Evolutionary conservation across 2,113 vertebrate species (phyloP), one percentile per base, ranked within the genome.

Genomic region (Natator depressus): DNA sequence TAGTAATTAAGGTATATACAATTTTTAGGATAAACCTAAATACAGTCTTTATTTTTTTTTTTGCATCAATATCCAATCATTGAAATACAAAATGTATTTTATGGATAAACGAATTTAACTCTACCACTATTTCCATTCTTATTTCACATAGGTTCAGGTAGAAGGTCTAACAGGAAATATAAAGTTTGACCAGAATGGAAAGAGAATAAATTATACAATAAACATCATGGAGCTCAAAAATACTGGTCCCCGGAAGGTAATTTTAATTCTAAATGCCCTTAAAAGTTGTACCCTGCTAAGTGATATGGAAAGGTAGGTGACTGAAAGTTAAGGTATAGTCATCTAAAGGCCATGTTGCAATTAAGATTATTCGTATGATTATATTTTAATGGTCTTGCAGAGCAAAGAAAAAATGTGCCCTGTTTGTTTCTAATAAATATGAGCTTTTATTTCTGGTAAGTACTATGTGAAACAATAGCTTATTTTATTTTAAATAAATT

Each of bases 121-220:
- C 22, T 95, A 35, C 5, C 88, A 4, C n/a, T 55, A 54, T 86
- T 96, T 88, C 29, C 59, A 24, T 96, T 87, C 93, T 85, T 84
- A 4, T 91, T 53, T 97, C 93, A 2, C 91, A 20, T 88, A 99
- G 99, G 99, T 99, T 85, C 99, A 99, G 17, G 99, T 99, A 72
- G 99, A 99, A 98, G 99, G 99, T 62, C 98, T 99, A 57, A 99
- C 99, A 35, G 99, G 99, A 93, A 99, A 99, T 97, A 99, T 99
- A 97, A 99, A 99, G 96, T 99, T 99, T 97, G 99, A 99, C 97
- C 99, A 99, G 95, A 99, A 99, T 31, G 99, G 99, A 91, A 99
- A 99, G 94, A 98, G 99, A 97, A 99, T 99, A 90, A 99, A 99
- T 98, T 99, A 99, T 97, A 99, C 99, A 10, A 99, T 99, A 93